phyloP scores from a whole-genome alignment of 2,113 vertebrate genomes.

The Dunckerocampus dactyliophorus region DNA sequence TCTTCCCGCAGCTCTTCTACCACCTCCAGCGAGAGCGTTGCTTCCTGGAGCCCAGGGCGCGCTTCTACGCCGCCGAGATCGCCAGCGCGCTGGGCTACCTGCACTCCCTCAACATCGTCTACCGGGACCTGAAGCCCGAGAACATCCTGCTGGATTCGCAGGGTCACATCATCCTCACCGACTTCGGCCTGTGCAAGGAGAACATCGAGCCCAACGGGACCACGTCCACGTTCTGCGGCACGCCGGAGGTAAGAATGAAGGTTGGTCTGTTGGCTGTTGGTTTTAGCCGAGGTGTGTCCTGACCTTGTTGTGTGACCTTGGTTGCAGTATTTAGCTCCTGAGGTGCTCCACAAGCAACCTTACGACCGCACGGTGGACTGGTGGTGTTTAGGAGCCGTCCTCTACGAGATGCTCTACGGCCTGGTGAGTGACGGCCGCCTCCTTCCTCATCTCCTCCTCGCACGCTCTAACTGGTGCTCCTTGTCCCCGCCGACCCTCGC shows the following conservation, averaged over 20 bases:
- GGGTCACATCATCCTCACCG: slow-evolving; percentile 95
- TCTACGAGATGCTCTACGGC: slow-evolving; percentile 98
- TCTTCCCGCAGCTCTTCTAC: slow-evolving; percentile 85
- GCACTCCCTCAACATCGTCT: slow-evolving; percentile 96
- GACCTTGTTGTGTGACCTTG: slow-evolving; percentile 25
- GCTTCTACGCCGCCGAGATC: slow-evolving; percentile 96
- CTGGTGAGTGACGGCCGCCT: slow-evolving; percentile 76
- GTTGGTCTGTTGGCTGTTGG: no score
- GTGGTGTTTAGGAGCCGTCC: slow-evolving; percentile 97
- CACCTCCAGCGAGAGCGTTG: slow-evolving; percentile 96
- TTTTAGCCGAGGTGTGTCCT: neutral
- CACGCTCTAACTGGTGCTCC: slow-evolving; percentile 2
- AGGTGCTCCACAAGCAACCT: slow-evolving; percentile 96
- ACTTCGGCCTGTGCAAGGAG: slow-evolving; percentile 98
- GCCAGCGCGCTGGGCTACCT: slow-evolving; percentile 96
- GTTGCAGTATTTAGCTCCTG: slow-evolving; percentile 92
- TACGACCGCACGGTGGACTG: slow-evolving; percentile 97
- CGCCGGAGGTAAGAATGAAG: slow-evolving; percentile 83
- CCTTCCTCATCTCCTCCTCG: neutral
- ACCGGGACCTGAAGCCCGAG: slow-evolving; percentile 96
- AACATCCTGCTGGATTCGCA: slow-evolving; percentile 96
- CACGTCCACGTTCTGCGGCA: slow-evolving; percentile 97
- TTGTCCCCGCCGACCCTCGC: slow-evolving; percentile 18
- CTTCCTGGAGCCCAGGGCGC: slow-evolving; percentile 93
- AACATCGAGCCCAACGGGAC: slow-evolving; percentile 97